These are phyloP conservation scores for Micropterix aruncella DNA, from an alignment of 2,888 invertebrate species.

Conservation along the genomic window DNA sequence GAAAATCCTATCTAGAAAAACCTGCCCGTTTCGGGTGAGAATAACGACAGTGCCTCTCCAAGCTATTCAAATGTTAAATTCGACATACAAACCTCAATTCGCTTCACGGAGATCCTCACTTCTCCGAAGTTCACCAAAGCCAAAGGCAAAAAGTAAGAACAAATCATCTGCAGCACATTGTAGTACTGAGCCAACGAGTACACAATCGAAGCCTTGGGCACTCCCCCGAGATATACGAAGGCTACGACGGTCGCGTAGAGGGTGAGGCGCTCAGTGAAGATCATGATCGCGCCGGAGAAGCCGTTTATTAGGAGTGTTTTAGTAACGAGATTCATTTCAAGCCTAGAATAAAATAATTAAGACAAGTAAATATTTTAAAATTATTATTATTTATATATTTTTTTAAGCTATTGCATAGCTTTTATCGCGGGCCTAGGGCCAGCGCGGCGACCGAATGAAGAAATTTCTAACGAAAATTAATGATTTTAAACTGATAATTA, in stretches of 20 bases:
- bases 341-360: constrained; percentile 24
- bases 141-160: constrained; percentile 49
- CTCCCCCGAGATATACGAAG: constrained; percentile 52
- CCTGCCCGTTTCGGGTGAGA: no score
- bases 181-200: constrained; percentile 68
- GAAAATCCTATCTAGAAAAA: no score
- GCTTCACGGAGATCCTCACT: constrained; percentile 44
- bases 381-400: constrained; percentile 2
- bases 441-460: no score
- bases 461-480: no score
- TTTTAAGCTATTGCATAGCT: no score
- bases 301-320: constrained; percentile 52
- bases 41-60: no score
- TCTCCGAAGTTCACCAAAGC: constrained; percentile 47
- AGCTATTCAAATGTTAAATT: constrained; percentile 5
- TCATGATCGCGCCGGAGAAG: constrained; percentile 48
- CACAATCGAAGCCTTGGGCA: constrained; percentile 46
- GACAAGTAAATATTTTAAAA: background rate
- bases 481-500: no score
- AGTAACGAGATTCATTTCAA: constrained; percentile 54
- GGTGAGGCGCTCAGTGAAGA: constrained; percentile 76
- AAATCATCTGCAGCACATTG: constrained; percentile 53
- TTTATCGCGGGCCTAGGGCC: no score
- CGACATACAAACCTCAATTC: constrained; percentile 38
- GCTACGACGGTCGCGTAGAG: constrained; percentile 65